phyloP scores from a whole-genome alignment of 2,113 vertebrate species.

The Pelobates fuscus region DNA sequence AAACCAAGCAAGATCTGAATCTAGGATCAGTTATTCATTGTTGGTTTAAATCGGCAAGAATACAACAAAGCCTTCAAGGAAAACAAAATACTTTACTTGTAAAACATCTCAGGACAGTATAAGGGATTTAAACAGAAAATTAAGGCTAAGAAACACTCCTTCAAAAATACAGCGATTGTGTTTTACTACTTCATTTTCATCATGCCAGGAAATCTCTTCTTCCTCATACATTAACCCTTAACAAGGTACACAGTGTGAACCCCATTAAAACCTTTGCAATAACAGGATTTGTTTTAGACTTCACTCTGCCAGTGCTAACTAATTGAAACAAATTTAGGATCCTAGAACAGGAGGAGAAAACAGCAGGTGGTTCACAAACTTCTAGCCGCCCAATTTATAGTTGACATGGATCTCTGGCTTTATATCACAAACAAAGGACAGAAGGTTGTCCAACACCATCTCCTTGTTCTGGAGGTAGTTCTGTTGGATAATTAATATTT shows the following conservation, averaged over 20 bases:
- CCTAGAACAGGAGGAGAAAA: not conserved
- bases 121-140: not conserved
- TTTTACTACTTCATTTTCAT: constrained; percentile 1
- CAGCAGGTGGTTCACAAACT: not conserved
- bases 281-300: not conserved
- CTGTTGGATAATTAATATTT: constrained; percentile 81
- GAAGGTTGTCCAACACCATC: constrained; percentile 79
- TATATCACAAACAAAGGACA: constrained; percentile 87
- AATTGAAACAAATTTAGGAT: not conserved
- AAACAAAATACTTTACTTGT: constrained; percentile 32
- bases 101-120: too few species aligned
- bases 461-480: constrained; percentile 86
- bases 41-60: too few species aligned
- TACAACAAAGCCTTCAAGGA: not conserved
- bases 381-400: constrained; percentile 85
- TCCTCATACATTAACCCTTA: constrained; percentile 7
- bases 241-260: constrained; percentile 11
- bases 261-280: not conserved
- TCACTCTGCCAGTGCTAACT: constrained; percentile 8
- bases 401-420: constrained; percentile 93
- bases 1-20: too few species aligned
- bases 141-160: constrained; percentile 23
- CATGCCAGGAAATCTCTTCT: not conserved
- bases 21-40: too few species aligned
- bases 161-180: not conserved